Evolutionary conservation across 2,797 vertebrate species (phyloP).

Genomic region (Propithecus deckenii): DNA sequence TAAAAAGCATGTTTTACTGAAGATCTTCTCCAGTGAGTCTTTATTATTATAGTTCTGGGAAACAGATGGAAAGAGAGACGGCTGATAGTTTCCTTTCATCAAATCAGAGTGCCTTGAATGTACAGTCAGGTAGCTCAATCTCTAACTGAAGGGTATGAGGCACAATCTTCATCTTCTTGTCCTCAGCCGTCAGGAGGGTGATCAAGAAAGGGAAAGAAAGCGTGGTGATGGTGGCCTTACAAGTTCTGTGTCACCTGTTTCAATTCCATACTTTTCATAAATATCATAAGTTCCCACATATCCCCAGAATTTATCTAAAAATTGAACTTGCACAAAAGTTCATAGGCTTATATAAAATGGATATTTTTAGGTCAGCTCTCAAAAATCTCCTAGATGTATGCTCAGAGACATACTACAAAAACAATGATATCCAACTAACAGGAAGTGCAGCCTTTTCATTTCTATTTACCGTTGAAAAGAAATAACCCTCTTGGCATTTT

Average conservation of each 20-base stretch:
- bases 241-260: background rate
- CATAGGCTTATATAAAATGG: background rate
- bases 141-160: background rate
- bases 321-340: background rate
- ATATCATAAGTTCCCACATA: background rate
- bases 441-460: background rate
- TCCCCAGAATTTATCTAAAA: slow-evolving; percentile 20
- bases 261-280: background rate
- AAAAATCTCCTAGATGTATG: slow-evolving; percentile 31
- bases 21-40: background rate
- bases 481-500: background rate
- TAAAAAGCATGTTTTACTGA: slow-evolving; percentile 36
- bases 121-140: background rate
- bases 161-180: background rate
- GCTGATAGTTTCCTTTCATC: background rate
- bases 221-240: background rate
- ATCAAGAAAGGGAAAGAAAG: slow-evolving; percentile 22
- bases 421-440: background rate
- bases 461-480: slow-evolving; percentile 19
- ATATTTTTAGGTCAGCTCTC: background rate
- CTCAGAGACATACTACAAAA: slow-evolving; percentile 34
- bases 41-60: background rate
- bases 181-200: background rate
- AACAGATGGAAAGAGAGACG: background rate
- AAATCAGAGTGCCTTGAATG: background rate